These are phyloP conservation scores for Myrmecobius fasciatus DNA, from an alignment of 2,113 vertebrate genomes.

Conservation along the genomic window DNA sequence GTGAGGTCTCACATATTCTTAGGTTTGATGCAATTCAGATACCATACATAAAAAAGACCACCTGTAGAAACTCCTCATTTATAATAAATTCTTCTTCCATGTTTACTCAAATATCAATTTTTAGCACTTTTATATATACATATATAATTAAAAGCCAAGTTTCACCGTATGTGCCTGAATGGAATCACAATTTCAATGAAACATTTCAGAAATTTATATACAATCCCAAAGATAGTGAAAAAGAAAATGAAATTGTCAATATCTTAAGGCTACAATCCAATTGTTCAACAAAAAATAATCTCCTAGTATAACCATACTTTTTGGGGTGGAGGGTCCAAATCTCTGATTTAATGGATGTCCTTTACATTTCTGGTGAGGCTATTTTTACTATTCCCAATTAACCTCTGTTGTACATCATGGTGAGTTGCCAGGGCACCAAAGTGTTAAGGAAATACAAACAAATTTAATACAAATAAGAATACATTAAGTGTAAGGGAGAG, in stretches of 20 bases:
- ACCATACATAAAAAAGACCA: not conserved
- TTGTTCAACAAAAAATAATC: not conserved
- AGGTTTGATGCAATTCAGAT: not conserved
- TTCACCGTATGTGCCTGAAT: not conserved
- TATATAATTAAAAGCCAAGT: not conserved
- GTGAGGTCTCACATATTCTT: not conserved
- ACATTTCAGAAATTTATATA: not conserved
- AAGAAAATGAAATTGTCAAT: not conserved
- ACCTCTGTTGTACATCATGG: not conserved
- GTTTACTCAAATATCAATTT: not conserved
- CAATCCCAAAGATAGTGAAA: not conserved
- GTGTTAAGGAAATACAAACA: not conserved
- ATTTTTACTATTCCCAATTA: not conserved
- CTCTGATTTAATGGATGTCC: not conserved
- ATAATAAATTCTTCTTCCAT: not conserved
- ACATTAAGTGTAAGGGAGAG: not conserved
- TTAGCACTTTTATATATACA: not conserved
- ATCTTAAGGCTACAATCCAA: not conserved
- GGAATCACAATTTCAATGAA: not conserved
- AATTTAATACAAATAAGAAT: not conserved
- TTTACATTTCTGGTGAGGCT: not conserved
- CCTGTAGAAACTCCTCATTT: not conserved
- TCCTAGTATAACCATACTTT: not conserved
- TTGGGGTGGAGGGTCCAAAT: not conserved
- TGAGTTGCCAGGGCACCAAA: not conserved